Base-by-base conservation (phyloP, 2,113 vertebrate species). In the Sturnus vulgaris region DNA sequence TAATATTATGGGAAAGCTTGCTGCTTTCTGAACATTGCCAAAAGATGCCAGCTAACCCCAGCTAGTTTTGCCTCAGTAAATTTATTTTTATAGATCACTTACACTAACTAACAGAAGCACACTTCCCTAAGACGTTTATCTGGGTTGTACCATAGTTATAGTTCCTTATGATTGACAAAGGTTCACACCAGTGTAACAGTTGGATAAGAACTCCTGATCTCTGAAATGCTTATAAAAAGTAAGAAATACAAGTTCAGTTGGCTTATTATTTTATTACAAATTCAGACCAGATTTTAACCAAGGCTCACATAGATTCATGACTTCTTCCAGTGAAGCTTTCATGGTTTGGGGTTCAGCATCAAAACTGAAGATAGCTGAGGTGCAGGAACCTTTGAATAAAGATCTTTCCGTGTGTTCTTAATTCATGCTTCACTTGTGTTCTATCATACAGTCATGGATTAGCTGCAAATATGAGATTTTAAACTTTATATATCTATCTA, bases 11-110 rank as follows among this genome's bases (percentile, higher is more conserved):
- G 81, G 31, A 81, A 95, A 61, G 22, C 61, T 90, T 63, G 28
- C 63, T 96, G 72, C 82, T 96, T 96, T 92, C 76, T 86, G 44
- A 96, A n/a, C 52, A 72, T 7, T 64, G 42, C 28, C 71, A 73
- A 86, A 94, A 91, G 42, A 94, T 85, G 49, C 55, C 85, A 85
- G n/a, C 56, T 92, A 79, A 82, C 28, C 16, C 20, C 27, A 88
- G 64, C 10, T 55, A 82, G 44, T 92, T 91, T 96, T 95, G 37
- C 37, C 82, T 87, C 37, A 86, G 40, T 7, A 88, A 88, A 77
- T 70, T 96, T 95, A 65, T 90, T 97, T 95, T 93, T 82, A 66
- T 53, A 57, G 49, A 91, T 57, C 56, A 57, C 42, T 95, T 92
- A 88, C 20, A 44, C 55, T 64, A 71, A 80, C 46, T 68, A 73